These are phyloP conservation scores for Trogon surrucura DNA, from an alignment of 2,113 vertebrate species.

Conservation along the genomic window DNA sequence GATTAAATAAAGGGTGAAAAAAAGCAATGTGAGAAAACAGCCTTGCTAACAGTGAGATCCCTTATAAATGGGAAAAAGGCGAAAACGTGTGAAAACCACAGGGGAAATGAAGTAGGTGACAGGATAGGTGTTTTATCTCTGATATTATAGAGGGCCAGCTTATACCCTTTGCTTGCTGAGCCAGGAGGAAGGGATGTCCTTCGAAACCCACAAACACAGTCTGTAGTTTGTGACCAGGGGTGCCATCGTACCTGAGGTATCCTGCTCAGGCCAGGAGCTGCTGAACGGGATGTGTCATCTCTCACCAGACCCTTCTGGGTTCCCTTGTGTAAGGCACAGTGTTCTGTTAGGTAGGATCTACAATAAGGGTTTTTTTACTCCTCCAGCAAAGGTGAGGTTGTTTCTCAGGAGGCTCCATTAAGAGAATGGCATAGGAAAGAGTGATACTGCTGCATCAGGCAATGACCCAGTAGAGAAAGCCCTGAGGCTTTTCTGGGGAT, in stretches of 20 bases:
- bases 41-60: slow-evolving; percentile 8
- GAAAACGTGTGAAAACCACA: slow-evolving; percentile 39
- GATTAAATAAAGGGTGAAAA: background rate
- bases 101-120: slow-evolving; percentile 26
- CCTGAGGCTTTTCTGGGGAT: slow-evolving; percentile 12
- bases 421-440: slow-evolving; percentile 22
- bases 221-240: background rate
- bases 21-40: background rate
- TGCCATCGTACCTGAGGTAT: background rate
- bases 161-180: background rate
- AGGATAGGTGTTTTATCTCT: slow-evolving; percentile 1
- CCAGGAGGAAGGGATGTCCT: background rate
- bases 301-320: background rate
- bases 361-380: slow-evolving; percentile 20
- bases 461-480: background rate
- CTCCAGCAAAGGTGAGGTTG: slow-evolving; percentile 29
- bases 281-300: background rate
- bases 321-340: background rate
- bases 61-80: background rate
- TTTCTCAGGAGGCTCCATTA: background rate
- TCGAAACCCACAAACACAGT: background rate
- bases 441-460: background rate
- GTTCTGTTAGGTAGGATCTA: background rate
- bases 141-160: background rate
- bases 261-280: background rate